These are phyloP conservation scores for Tineola bisselliella DNA, from an alignment of 2,888 invertebrate species.

Conservation along the genomic window DNA sequence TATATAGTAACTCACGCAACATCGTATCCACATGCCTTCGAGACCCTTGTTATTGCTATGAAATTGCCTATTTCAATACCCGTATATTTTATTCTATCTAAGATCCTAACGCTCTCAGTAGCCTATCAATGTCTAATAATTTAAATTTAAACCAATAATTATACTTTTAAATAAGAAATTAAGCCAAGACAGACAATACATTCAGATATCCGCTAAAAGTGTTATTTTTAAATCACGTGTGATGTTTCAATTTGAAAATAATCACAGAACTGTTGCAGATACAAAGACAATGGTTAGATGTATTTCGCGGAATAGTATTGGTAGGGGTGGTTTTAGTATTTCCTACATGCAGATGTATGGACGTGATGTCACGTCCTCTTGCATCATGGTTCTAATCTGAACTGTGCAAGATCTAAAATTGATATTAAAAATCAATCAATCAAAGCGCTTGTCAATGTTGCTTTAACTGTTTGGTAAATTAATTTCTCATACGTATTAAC, in stretches of 20 bases:
- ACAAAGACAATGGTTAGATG: slow-evolving; percentile 40
- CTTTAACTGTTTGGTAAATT: not conserved
- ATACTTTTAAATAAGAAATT: no score
- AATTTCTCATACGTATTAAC: not conserved
- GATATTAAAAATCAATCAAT: slow-evolving; percentile 12
- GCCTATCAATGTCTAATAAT: no score
- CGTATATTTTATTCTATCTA: slow-evolving; percentile 13
- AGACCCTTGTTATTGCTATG: slow-evolving; percentile 18
- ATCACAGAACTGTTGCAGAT: not conserved
- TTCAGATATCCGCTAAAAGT: no score
- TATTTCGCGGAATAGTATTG: slow-evolving; percentile 30
- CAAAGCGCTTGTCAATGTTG: not conserved
- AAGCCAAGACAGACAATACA: no score
- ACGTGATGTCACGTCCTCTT: slow-evolving; percentile 43
- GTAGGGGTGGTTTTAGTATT: slow-evolving; percentile 38
- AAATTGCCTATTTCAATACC: slow-evolving; percentile 24
- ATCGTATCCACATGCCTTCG: slow-evolving; percentile 14
- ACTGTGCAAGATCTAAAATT: slow-evolving; percentile 3
- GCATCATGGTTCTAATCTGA: slow-evolving; percentile 24
- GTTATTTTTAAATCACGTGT: no score
- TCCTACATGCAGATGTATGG: slow-evolving; percentile 24
- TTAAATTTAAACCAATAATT: no score
- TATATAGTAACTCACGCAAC: slow-evolving; percentile 25
- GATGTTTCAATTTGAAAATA: not conserved
- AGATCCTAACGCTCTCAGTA: no score